Conservation (phyloP, 1,140 invertebrate species). For the Drosophila tropicalis region DNA sequence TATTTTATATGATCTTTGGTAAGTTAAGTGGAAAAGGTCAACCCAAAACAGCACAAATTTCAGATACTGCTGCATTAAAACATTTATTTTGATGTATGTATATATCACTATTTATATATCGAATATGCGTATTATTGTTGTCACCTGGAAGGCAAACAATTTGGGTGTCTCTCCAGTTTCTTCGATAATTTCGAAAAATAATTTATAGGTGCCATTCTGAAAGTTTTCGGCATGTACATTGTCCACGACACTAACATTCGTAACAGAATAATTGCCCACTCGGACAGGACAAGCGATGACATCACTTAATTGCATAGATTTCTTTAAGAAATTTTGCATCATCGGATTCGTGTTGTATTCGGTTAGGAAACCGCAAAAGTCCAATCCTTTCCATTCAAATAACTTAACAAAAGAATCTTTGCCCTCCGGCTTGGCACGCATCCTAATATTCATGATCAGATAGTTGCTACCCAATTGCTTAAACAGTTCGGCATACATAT, state of each 20-base stretch:
- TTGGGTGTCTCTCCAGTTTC: slow-evolving; percentile 46
- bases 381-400: slow-evolving; percentile 35
- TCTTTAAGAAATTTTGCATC: slow-evolving; percentile 37
- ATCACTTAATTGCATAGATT: slow-evolving; percentile 25
- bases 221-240: slow-evolving; percentile 34
- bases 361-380: slow-evolving; percentile 46
- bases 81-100: background rate
- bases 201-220: slow-evolving; percentile 54
- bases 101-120: background rate
- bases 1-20: too few relatives aligned
- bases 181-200: slow-evolving; percentile 49
- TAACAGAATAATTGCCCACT: slow-evolving; percentile 38
- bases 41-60: too few relatives aligned
- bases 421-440: slow-evolving; percentile 22
- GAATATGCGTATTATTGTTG: slow-evolving; percentile 10
- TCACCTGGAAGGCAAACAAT: slow-evolving; percentile 44
- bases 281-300: slow-evolving; percentile 39
- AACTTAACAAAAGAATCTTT: slow-evolving; percentile 9
- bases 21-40: too few relatives aligned
- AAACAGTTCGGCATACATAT: slow-evolving; percentile 28
- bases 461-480: slow-evolving; percentile 46
- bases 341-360: slow-evolving; percentile 36
- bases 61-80: too few relatives aligned
- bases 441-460: slow-evolving; percentile 42
- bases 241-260: slow-evolving; percentile 15